Percentiles rank a stretch among this genome's conserved stretches.
Evolutionary conservation across 2,113 vertebrate genomes (phyloP).

Genomic region (Xiphias gladius): DNA sequence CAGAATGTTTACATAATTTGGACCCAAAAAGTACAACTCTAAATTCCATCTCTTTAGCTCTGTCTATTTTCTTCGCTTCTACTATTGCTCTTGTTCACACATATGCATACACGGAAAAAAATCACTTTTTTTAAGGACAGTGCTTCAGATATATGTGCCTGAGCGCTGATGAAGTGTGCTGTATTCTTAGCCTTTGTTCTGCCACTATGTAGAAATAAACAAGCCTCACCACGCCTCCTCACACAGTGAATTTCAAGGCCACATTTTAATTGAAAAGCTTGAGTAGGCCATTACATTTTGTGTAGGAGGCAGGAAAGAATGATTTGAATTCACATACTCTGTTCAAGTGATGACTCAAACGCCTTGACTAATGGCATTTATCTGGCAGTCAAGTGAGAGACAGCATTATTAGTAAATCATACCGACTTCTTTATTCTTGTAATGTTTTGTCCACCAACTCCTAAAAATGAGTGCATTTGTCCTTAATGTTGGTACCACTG

Average conservation of each 20-base stretch:
- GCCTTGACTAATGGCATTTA: slow-evolving; percentile 69
- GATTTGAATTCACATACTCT: slow-evolving; percentile 58
- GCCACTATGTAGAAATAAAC: slow-evolving; percentile 50
- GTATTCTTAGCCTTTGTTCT: slow-evolving; percentile 46
- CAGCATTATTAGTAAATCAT: slow-evolving; percentile 70
- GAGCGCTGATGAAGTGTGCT: slow-evolving; percentile 32
- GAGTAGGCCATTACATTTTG: slow-evolving; percentile 67
- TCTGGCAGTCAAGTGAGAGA: slow-evolving; percentile 69
- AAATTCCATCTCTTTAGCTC: not conserved
- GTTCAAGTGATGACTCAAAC: slow-evolving; percentile 68
- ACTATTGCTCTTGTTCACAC: not conserved
- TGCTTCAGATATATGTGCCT: slow-evolving; percentile 8
- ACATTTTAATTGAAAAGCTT: slow-evolving; percentile 69
- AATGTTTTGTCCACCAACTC: slow-evolving; percentile 69
- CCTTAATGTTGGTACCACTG: slow-evolving; percentile 4
- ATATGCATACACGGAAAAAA: not conserved
- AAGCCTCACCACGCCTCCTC: slow-evolving; percentile 43
- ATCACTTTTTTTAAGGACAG: slow-evolving; percentile 1
- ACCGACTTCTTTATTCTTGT: slow-evolving; percentile 63
- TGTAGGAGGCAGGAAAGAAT: slow-evolving; percentile 65
- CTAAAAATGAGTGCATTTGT: slow-evolving; percentile 41
- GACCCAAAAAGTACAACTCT: not conserved
- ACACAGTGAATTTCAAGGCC: slow-evolving; percentile 58
- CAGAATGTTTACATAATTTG: not conserved
- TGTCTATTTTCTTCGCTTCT: not conserved